phyloP scores from a whole-genome alignment of 2,888 invertebrate species.

The Agrilus biguttatus region DNA sequence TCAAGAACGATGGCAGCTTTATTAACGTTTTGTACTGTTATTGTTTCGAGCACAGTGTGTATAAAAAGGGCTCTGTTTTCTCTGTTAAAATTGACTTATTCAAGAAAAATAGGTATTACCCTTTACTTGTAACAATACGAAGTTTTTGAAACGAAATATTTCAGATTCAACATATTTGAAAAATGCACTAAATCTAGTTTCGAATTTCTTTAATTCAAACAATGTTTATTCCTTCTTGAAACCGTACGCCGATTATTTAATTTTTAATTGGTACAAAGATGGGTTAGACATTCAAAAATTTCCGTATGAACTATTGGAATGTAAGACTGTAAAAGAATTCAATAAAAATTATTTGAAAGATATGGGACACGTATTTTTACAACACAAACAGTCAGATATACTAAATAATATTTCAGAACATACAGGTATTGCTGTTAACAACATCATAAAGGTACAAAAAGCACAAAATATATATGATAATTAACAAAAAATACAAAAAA shows the following conservation, averaged over 20 bases:
- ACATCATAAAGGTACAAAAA: constrained; percentile 19
- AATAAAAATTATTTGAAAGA: constrained; percentile 26
- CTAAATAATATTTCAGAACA: constrained; percentile 20
- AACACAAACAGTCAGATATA: constrained; percentile 19
- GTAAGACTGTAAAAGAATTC: constrained; percentile 27
- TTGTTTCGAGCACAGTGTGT: constrained; percentile 35
- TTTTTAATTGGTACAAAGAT: constrained; percentile 27
- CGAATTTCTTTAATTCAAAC: constrained; percentile 14
- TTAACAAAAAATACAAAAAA: too few relatives aligned
- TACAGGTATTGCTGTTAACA: constrained; percentile 14
- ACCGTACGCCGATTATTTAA: constrained; percentile 33
- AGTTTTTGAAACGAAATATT: neutral
- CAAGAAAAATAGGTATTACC: constrained; percentile 33
- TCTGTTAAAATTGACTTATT: constrained; percentile 37
- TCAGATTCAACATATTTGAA: constrained; percentile 7
- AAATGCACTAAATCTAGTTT: constrained; percentile 16
- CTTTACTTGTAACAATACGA: neutral
- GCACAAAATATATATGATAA: constrained; percentile 1
- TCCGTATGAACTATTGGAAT: constrained; percentile 26
- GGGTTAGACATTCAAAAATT: constrained; percentile 21
- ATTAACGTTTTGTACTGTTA: constrained; percentile 38
- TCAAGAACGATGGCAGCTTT: constrained; percentile 44
- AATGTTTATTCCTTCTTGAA: constrained; percentile 29
- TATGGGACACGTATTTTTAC: constrained; percentile 30
- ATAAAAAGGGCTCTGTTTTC: constrained; percentile 38